Base-by-base conservation (phyloP, 1,140 invertebrate species). In the Daktulosphaira vitifoliae region DNA sequence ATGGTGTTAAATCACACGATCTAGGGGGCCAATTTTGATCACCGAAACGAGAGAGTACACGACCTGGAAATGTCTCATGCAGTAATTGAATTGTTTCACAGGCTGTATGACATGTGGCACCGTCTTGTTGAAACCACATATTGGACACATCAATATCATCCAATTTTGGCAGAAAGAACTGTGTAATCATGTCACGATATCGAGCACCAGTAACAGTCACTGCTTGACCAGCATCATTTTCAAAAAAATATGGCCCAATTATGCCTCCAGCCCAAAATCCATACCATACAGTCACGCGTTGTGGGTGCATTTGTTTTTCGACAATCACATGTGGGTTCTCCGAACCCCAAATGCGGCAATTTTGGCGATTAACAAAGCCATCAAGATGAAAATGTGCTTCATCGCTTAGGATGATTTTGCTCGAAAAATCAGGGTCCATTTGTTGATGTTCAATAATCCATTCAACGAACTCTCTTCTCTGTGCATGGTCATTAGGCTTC, bases 351-450 rank as follows among this genome's bases (percentile, higher is more conserved):
- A 54, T 73, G 11, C 71, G 51, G 54, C 70, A 74, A 68, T 76
- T 75, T 66, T 75, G 71, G 46, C 72, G 73, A 66, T 74, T 75
- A 15, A 76, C 72, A 51, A 68, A 70, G 8, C 74, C 73, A 66
- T 70, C 70, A 25, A 74, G 65, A 67, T 72, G 68, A 65, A 74
- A 76, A 69, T 73, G 70, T 51, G 69, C 72, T 69, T 74, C 72
- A 68, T 74, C 72, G 39, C 70, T 71, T 54, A 22, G 23, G 22
- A 65, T 37, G 38, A 65, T 65, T 23, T 26, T 65, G 8, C 20
- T 26, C 13, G 6, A 49, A 65, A 65, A 65, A 18, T 48, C 23
- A 26, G n/a, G 16, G 26, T 64, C 42, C 9, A 39, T 39, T 46
- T 46, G 20, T 6, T 26, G 5, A 16, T 22, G 16, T 39, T 39